Evolutionary conservation across 2,113 vertebrate genomes (phyloP).

Genomic region (Seriola dumerili): DNA sequence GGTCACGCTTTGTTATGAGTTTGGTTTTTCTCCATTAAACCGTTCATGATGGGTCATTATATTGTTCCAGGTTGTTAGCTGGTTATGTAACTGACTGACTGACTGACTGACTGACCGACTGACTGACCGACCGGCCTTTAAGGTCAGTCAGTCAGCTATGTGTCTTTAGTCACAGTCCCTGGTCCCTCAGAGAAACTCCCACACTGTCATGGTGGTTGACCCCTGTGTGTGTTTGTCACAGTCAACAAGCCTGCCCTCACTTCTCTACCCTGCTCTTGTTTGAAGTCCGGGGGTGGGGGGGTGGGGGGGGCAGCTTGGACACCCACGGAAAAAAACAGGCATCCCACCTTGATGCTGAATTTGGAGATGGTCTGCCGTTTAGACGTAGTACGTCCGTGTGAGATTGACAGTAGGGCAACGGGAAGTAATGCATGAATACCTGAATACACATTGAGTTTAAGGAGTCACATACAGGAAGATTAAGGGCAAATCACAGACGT

Average conservation of each 20-base stretch:
- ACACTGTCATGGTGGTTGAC: slow-evolving; percentile 58
- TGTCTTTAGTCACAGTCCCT: slow-evolving; percentile 55
- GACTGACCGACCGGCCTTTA: slow-evolving; percentile 16
- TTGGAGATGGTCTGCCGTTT: slow-evolving; percentile 75
- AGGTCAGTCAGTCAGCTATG: slow-evolving; percentile 59
- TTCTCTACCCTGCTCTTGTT: slow-evolving; percentile 38
- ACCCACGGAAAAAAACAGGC: slow-evolving; percentile 47
- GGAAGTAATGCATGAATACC: slow-evolving; percentile 39
- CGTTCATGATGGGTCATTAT: background rate
- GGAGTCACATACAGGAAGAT: background rate
- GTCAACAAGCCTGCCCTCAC: slow-evolving; percentile 48
- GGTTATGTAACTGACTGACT: slow-evolving; percentile 22
- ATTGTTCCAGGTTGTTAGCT: slow-evolving; percentile 37
- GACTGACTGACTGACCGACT: background rate
- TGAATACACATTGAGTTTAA: slow-evolving; percentile 40
- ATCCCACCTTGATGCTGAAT: slow-evolving; percentile 79
- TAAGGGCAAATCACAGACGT: background rate
- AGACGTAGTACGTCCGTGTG: slow-evolving; percentile 61
- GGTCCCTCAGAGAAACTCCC: slow-evolving; percentile 46
- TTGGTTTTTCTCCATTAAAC: background rate
- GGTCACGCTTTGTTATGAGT: background rate
- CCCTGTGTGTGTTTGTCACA: slow-evolving; percentile 68
- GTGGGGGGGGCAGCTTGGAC: slow-evolving; percentile 37
- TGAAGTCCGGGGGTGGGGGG: slow-evolving; percentile 52
- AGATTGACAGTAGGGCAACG: slow-evolving; percentile 45